These are phyloP conservation scores for Chouioia cunea DNA, from an alignment of 2,888 invertebrate species.

Conservation along the genomic window DNA sequence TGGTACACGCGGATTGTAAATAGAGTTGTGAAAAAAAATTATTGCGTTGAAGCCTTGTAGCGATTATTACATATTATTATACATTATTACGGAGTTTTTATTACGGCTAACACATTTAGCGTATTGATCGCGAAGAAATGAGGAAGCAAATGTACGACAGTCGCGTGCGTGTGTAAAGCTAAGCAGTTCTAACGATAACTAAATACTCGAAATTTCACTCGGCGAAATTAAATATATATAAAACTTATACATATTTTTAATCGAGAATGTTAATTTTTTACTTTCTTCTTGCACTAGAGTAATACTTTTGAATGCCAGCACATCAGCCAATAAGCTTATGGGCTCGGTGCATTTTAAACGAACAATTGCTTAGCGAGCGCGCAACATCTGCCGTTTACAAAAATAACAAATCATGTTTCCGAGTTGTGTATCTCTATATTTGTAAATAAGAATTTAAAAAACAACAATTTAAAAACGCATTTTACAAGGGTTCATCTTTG, in stretches of 20 bases:
- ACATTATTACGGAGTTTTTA: conserved; percentile 41
- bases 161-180: conserved; percentile 15
- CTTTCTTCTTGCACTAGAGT: conserved; percentile 32
- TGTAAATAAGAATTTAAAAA: conserved; percentile 37
- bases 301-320: background rate
- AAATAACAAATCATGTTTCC: conserved; percentile 19
- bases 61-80: conserved; percentile 43
- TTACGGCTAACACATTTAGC: conserved; percentile 42
- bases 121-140: conserved; percentile 18
- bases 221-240: too few species aligned
- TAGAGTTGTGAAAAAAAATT: conserved; percentile 39
- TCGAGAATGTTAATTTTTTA: conserved; percentile 24
- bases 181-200: conserved; percentile 30
- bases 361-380: conserved; percentile 39
- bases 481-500: background rate
- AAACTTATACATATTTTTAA: conserved; percentile 33
- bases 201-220: too few species aligned
- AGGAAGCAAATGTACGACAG: conserved; percentile 15
- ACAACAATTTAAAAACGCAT: background rate
- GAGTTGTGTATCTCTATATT: conserved; percentile 35
- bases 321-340: too few species aligned
- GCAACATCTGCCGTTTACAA: conserved; percentile 23
- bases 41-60: conserved; percentile 41
- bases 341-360: too few species aligned
- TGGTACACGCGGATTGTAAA: conserved; percentile 41